Base-by-base conservation (phyloP, 2,888 invertebrate species). In the Zhengitettix transpicula region DNA sequence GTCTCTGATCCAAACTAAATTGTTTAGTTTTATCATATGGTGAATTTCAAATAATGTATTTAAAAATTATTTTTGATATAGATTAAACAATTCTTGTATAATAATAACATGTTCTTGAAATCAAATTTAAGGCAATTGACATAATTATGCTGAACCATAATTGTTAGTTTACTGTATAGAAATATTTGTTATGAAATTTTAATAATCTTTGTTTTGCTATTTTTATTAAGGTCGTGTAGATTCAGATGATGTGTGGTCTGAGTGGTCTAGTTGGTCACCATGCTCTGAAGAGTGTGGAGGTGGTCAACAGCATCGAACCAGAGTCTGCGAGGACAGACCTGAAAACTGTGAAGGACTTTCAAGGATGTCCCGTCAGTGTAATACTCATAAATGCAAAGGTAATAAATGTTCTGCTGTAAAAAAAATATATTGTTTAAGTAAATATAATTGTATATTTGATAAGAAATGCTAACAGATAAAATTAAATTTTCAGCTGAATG, bases 331-430 rank as follows among this genome's bases (percentile, higher is more conserved):
- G 2, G 71, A 73, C 9, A 67, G 69, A 44, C 69, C 71, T 1
- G 67, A 69, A 17, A 72, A 73, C 54, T 76, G 76, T 64, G 65
- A 71, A 40, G 85, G 85, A 0, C 71, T 79, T 1, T 67, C 77
- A 0, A 74, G 77, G 8, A 83, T 87, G 73, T 80, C 82, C 52
- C 77, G 84, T 14, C 77, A 80, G 0, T 92, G 91, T 69, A 89
- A 90, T 69, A 77, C 79, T 3, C 85, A 88, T 58, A 76, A 83
- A 0, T 92, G 92, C 67, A 74, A 77, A 67, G 81, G 81, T 80
- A 65, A 65, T 64, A 61, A 40, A 54, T 12, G 15, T 14, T 47
- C 1, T 47, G 47, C 9, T 47, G 12, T 47, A 47, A 2, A 12
- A 12, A 42, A 10, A 47, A 14, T 8, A 5, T 14, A 1, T 47